These are phyloP conservation scores for Decapterus maruadsi DNA, from an alignment of 2,797 vertebrate species.

Conservation along the genomic window DNA sequence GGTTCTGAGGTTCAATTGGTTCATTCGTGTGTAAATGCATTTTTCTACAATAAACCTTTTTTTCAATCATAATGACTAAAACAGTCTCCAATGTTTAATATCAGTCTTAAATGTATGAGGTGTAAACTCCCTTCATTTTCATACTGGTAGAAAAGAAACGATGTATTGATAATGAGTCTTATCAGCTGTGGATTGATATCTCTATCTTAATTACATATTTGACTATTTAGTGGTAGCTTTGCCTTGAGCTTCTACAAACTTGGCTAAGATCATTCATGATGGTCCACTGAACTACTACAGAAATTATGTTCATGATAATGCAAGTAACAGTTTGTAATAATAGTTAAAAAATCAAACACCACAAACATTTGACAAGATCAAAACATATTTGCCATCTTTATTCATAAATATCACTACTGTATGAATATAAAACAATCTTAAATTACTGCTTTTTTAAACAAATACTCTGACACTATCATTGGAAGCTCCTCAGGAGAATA, in stretches of 20 bases:
- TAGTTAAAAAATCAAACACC: constrained; percentile 6
- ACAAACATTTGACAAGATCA: constrained; percentile 28
- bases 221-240: not conserved
- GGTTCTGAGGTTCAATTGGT: not conserved
- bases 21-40: not conserved
- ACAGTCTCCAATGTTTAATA: not conserved
- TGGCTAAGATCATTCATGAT: not conserved
- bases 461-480: constrained; percentile 73
- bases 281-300: not conserved
- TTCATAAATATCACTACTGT: constrained; percentile 86
- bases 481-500: constrained; percentile 71
- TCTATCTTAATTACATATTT: not conserved
- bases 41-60: not conserved
- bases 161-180: not conserved
- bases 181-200: not conserved
- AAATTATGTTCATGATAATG: not conserved
- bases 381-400: constrained; percentile 80
- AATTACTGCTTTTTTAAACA: constrained; percentile 80
- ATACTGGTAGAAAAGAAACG: not conserved
- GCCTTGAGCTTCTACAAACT: not conserved
- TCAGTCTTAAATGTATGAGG: not conserved
- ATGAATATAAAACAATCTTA: constrained; percentile 85
- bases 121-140: not conserved
- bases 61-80: not conserved
- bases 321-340: not conserved